Conservation (phyloP, 1,140 invertebrate genomes). For the Drosophila sp. region DNA sequence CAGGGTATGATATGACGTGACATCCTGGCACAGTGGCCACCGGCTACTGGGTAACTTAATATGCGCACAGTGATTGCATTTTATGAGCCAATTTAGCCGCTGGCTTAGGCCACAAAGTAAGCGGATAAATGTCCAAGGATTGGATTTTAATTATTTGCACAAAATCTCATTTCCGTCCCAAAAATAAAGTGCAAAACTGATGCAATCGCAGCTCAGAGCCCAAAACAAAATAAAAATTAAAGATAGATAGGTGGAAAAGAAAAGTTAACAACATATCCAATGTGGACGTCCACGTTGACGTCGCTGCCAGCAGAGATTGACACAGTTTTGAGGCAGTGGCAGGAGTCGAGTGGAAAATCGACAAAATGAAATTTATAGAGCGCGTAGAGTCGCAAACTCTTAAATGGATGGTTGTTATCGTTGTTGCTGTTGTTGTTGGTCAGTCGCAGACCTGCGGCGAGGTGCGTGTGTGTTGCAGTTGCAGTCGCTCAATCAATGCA, state of each 20-base stretch:
- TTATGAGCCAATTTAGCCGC: constrained; percentile 57
- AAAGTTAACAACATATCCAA: constrained; percentile 75
- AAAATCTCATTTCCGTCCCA: constrained; percentile 74
- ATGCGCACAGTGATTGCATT: constrained; percentile 65
- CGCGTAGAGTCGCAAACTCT: constrained; percentile 38
- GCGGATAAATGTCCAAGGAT: constrained; percentile 61
- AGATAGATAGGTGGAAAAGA: too few relatives aligned
- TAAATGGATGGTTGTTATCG: constrained; percentile 31
- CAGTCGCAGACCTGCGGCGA: constrained; percentile 41
- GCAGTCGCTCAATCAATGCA: constrained; percentile 70
- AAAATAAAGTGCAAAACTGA: constrained; percentile 30
- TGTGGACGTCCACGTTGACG: background rate
- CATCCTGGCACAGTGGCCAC: constrained; percentile 59
- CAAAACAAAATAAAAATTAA: constrained; percentile 5
- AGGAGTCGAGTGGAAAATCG: constrained; percentile 42
- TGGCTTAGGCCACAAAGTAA: constrained; percentile 45
- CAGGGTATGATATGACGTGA: constrained; percentile 70
- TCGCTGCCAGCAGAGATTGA: constrained; percentile 47
- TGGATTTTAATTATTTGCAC: constrained; percentile 76
- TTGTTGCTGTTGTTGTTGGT: constrained; percentile 23
- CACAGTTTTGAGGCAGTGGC: constrained; percentile 51
- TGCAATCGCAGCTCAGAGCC: constrained; percentile 35
- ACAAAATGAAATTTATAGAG: constrained; percentile 65
- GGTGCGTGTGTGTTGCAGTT: constrained; percentile 63
- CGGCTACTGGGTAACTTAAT: constrained; percentile 62